Evolutionary conservation across 1,140 invertebrate genomes (phyloP), one percentile per base, ranked within the genome.

Genomic region (Venturia canescens): DNA sequence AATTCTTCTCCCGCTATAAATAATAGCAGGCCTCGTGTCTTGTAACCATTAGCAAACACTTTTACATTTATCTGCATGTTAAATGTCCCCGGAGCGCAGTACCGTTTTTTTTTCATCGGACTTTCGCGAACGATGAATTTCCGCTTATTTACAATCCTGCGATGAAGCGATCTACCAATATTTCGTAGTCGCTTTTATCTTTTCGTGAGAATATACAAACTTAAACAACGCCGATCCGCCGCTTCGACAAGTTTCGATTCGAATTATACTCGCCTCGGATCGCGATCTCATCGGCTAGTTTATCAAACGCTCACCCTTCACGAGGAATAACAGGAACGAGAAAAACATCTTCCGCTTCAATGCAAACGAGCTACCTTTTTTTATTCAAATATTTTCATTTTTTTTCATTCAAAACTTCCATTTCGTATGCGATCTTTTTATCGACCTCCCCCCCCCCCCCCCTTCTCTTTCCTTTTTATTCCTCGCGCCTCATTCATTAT

Each of bases 51-150:
- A 44, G 38, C 38, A 66, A 66, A 66, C 60, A 66, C 60, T 66
- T 66, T 66, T 66, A 57, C 50, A 70, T 70, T 31, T 67, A 66
- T 75, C 38, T 50, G 13, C 21, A 34, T 50, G 70, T 38, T 44
- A 57, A 57, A 57, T 57, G 38, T 44, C 38, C 7, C 11, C 3
- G n/a, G n/a, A n/a, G n/a, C n/a, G n/a, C n/a, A 3, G 53, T 57
- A 1, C n/a, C 26, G 60, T 27, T 66, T 27, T 23, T 66, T 66
- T 27, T 15, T 27, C 23, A n/a, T 27, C 13, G 23, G 13, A 66
- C 60, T 66, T 66, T 66, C 60, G 60, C 60, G 60, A 44, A 44
- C 23, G 60, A 29, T 66, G n/a, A 66, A 26, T 66, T 66, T 57
- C 21, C 53, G 18, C 21, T 3, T 9, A 57, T 57, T 57, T 57